Base-by-base conservation (phyloP, 1,140 invertebrate species). In the Camponotus floridanus region DNA sequence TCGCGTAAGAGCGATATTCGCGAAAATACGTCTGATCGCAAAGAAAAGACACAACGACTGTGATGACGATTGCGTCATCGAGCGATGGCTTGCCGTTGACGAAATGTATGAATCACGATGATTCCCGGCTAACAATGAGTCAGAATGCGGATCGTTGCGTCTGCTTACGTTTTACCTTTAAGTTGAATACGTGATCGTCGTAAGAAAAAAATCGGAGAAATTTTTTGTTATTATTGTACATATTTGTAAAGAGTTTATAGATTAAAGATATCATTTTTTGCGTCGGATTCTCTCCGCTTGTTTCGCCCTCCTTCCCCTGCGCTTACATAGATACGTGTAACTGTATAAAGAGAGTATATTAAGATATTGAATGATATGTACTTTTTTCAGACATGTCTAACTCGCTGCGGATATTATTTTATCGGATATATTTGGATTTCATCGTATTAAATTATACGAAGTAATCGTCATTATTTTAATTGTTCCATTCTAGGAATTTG, bases 231-330 rank as follows among this genome's bases (percentile, higher is more conserved):
- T 87, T 87, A 93, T 89, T 95, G 92, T 95, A 94, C 86, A 95
- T 94, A 95, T 94, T 93, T 94, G 92, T 95, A 94, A 93, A 95
- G 90, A 93, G 85, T 91, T 92, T 92, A 93, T 94, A 90, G 79
- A 93, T 93, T 92, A 89, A 89, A 83, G 68, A 92, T 93, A 92
- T 91, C 87, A 92, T 92, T 18, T 18, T 51, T 92, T 93, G 68
- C 78, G 76, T 48, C 68, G 57, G 21, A 80, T 42, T 80, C 11
- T 39, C 6, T 21, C 79, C 13, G 26, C 18, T 48, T 61, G 74
- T 51, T 79, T 74, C 80, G 73, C 21, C 31, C 59, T 68, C 3
- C 31, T 45, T 33, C 31, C 26, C n/a, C n/a, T 15, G 0, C 55
- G 36, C 18, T 79, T 7, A 31, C 51, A 42, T 3, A 73, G 21